Evolutionary conservation across 2,113 vertebrate species (phyloP).

Genomic region (Arenaria interpres): DNA sequence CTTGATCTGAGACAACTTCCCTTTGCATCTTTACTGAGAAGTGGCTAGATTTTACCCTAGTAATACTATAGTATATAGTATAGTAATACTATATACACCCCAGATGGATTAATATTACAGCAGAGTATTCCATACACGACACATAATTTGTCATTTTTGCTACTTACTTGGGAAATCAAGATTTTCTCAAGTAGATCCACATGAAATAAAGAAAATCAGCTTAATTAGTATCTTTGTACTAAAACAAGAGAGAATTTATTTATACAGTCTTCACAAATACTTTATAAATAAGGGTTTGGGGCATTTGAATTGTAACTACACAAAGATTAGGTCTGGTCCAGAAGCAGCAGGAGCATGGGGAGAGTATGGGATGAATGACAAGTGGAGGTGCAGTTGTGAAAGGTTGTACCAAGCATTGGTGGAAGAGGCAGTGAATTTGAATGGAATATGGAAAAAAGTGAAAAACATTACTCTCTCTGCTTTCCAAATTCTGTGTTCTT

Average conservation of each 20-base stretch:
- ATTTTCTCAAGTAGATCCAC: not conserved
- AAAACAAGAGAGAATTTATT: not conserved
- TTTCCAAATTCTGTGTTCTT: not conserved
- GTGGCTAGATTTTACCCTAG: not conserved
- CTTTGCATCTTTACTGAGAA: not conserved
- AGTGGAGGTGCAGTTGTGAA: not conserved
- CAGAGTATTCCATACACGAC: not conserved
- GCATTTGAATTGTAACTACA: not conserved
- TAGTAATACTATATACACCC: not conserved
- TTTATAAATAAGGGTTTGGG: not conserved
- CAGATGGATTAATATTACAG: not conserved
- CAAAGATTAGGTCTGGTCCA: not conserved
- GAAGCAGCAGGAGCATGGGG: not conserved
- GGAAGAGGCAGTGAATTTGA: not conserved
- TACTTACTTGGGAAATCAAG: not conserved
- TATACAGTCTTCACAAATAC: not conserved
- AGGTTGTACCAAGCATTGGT: accelerated
- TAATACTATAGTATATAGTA: too few relatives aligned
- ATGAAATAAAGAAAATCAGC: not conserved
- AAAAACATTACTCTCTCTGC: not conserved
- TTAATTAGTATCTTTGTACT: not conserved
- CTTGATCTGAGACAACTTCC: not conserved
- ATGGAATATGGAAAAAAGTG: not conserved
- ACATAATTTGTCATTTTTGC: not conserved
- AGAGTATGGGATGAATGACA: not conserved